phyloP scores from a whole-genome alignment of 2,888 invertebrate species.

The Eristalis intricaria region DNA sequence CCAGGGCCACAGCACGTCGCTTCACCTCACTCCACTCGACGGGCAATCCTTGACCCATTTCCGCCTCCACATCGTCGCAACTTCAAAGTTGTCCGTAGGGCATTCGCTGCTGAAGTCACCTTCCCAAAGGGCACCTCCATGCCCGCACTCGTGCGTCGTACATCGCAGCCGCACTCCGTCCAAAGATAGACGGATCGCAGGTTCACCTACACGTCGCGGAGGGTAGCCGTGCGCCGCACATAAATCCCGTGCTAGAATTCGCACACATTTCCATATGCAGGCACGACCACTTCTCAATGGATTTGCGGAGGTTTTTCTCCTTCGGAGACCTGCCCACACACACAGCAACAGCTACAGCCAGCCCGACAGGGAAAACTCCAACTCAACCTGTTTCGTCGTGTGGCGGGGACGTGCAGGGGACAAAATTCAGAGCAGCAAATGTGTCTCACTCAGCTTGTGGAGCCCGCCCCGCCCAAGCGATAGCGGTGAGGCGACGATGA shows the following conservation, averaged over 20 bases:
- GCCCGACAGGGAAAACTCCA: not conserved
- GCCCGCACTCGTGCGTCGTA: not conserved
- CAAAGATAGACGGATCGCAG: not conserved
- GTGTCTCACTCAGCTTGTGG: not conserved
- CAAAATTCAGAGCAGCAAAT: not conserved
- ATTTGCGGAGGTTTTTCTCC: constrained; percentile 26
- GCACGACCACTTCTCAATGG: constrained; percentile 48
- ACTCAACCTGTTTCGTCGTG: not conserved
- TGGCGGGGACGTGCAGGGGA: not conserved
- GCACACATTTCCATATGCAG: constrained; percentile 45
- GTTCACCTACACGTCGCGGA: not conserved
- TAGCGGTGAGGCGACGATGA: constrained; percentile 6
- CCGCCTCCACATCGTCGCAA: not conserved
- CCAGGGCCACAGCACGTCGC: not conserved
- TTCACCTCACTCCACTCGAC: not conserved
- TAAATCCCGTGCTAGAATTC: constrained; percentile 45
- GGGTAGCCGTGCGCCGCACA: not conserved
- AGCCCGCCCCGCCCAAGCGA: not conserved
- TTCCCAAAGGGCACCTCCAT: not conserved
- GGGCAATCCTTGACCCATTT: not conserved
- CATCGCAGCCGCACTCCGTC: not conserved
- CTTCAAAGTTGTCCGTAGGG: not conserved
- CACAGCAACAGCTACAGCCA: not conserved
- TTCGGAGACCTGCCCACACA: not conserved
- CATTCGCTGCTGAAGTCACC: not conserved